Percentiles rank a stretch among this genome's conserved stretches.
Evolutionary conservation across 2,888 invertebrate species (phyloP).

Genomic region (Tipula lateralis): DNA sequence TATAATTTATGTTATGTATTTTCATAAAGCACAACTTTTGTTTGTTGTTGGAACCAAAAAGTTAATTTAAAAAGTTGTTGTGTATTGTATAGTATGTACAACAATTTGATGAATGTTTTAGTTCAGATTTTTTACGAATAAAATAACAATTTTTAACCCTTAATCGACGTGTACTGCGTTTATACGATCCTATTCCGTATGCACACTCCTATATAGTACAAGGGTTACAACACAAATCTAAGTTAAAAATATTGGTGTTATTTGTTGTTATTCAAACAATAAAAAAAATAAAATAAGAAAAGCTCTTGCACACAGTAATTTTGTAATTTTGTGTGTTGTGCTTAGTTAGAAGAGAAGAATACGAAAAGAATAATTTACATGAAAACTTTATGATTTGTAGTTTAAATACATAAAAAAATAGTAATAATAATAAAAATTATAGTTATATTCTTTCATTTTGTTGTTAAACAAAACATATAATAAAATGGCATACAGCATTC

Average conservation of each 20-base stretch:
- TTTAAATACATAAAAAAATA: background rate
- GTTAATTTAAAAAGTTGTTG: background rate
- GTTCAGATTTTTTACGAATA: background rate
- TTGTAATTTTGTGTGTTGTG: background rate
- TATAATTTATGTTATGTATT: background rate
- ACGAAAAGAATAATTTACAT: slow-evolving; percentile 19
- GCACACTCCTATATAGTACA: background rate
- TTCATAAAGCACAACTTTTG: slow-evolving; percentile 8
- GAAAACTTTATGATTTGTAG: slow-evolving; percentile 24
- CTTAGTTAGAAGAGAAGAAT: background rate
- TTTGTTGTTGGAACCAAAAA: slow-evolving; percentile 12
- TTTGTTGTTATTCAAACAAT: background rate
- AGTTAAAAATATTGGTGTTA: background rate
- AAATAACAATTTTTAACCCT: background rate
- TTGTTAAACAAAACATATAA: slow-evolving; percentile 11
- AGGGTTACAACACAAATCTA: background rate
- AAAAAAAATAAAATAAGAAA: background rate
- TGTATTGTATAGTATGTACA: background rate
- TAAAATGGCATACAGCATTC: background rate
- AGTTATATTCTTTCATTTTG: slow-evolving; percentile 15
- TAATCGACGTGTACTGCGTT: background rate
- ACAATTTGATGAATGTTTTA: slow-evolving; percentile 24
- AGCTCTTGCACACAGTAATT: background rate
- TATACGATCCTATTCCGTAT: background rate
- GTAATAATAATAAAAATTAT: background rate